Evolutionary conservation across 2,113 vertebrate genomes (phyloP).

Genomic region (Chamaetylas fuelleborni): DNA sequence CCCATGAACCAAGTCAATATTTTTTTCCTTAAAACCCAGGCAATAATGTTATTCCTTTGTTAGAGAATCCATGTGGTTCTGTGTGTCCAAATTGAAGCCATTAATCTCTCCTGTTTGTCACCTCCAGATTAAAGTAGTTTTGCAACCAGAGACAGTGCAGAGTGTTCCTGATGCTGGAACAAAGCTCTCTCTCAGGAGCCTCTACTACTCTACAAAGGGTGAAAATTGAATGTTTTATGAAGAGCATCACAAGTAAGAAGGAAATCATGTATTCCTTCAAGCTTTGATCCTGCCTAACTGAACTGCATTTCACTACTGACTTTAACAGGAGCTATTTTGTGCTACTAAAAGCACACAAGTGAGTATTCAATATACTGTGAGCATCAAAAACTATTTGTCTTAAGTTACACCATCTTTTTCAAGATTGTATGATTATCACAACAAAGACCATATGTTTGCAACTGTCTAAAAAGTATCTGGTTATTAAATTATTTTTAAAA

Average conservation of each 20-base stretch:
- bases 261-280: background rate
- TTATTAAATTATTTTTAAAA: background rate
- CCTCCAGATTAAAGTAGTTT: slow-evolving; percentile 5
- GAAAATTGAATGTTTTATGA: background rate
- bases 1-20: background rate
- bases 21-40: background rate
- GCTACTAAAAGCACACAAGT: background rate
- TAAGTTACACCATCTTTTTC: background rate
- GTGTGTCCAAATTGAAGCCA: background rate
- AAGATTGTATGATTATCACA: background rate
- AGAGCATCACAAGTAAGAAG: background rate
- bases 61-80: background rate
- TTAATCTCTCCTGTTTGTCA: slow-evolving; percentile 34
- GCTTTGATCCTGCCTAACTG: background rate
- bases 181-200: background rate
- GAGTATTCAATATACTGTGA: background rate
- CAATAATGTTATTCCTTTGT: background rate
- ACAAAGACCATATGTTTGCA: background rate
- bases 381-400: background rate
- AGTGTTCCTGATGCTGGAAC: background rate
- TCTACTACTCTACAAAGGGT: background rate
- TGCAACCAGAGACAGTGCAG: background rate
- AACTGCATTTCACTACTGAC: background rate
- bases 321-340: background rate
- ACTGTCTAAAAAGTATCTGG: background rate